Percentiles rank a stretch among this genome's conserved stretches.
Conservation (phyloP, 1,140 invertebrate species). For the Choristoneura fumiferana region DNA sequence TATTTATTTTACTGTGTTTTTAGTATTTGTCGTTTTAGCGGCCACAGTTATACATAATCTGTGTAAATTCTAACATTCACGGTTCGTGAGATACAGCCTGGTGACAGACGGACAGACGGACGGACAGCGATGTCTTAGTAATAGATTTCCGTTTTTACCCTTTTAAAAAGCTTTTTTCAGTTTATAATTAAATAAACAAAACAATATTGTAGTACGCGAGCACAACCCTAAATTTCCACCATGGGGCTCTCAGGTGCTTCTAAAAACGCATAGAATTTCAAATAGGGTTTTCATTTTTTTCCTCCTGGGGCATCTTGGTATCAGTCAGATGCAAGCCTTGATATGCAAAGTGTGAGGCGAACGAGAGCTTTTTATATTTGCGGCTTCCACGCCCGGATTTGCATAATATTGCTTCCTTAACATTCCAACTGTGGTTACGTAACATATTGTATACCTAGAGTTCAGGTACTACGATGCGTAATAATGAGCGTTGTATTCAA, state of each 20-base stretch:
- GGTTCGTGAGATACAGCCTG: too few species aligned
- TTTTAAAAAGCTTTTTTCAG: too few species aligned
- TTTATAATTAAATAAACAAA: too few species aligned
- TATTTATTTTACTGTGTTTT: too few species aligned
- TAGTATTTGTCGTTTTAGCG: too few species aligned
- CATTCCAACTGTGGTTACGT: conserved; percentile 56
- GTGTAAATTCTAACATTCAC: too few species aligned
- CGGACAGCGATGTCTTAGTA: too few species aligned
- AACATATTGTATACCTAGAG: conserved; percentile 35
- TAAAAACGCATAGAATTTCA: conserved; percentile 71
- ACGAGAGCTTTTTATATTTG: conserved; percentile 75
- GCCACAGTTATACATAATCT: too few species aligned
- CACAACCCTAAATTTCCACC: not conserved
- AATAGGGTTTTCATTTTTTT: conserved; percentile 72
- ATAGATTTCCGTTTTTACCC: too few species aligned
- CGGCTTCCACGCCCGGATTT: conserved; percentile 59
- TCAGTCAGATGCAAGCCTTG: conserved; percentile 73
- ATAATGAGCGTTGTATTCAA: conserved; percentile 10
- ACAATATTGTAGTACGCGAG: not conserved
- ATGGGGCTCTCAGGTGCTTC: conserved; percentile 35
- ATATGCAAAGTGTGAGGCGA: conserved; percentile 72
- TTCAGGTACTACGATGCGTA: not conserved
- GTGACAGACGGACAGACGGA: too few species aligned
- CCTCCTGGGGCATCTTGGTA: conserved; percentile 64
- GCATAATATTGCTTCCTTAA: conserved; percentile 71